Base-by-base conservation (phyloP, 2,888 invertebrate genomes). In the Cephus spinipes region DNA sequence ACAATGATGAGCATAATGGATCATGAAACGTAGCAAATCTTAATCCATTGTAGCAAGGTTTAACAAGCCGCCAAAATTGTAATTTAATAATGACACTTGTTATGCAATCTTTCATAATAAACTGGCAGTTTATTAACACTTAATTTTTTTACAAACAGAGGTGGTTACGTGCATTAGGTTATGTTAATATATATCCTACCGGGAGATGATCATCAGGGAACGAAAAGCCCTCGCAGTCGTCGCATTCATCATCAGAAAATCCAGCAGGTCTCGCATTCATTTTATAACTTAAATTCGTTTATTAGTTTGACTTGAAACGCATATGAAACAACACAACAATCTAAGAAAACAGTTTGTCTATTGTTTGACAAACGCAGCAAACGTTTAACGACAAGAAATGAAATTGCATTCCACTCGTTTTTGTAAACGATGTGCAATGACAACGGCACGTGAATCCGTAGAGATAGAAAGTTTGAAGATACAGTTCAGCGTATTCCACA, bases 191-290 rank as follows among this genome's bases (percentile, higher is more conserved):
- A 34, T 73, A 23, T 73, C 74, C 80, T 76, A 83, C 80, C 71
- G 40, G 40, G 15, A 15, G 15, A 40, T 40, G 40, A 40, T 81
- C 73, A 36, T 77, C 75, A 23, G 32, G 23, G 68, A 77, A 80
- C 33, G 76, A 81, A 36, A 74, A 79, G 3, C 82, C 79, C 11
- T 84, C 82, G 6, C 80, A 81, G 74, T 80, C 79, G 33, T 75
- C 75, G 0, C 80, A 79, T 4, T 86, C 83, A 1, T 82, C 82
- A 74, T 83, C 84, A 4, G 83, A 85, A 79, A 86, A 82, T 73
- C 86, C 82, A 32, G 80, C 85, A 15, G 82, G 84, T 81, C 79
- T 79, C 30, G 73, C 83, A 73, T 75, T 78, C 81, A 82, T 83
- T 32, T 68, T 82, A 35, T 12, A n/a, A 33, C 12, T 34, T 15